phyloP scores from a whole-genome alignment of 2,113 vertebrate species.

The Ursus arctos region DNA sequence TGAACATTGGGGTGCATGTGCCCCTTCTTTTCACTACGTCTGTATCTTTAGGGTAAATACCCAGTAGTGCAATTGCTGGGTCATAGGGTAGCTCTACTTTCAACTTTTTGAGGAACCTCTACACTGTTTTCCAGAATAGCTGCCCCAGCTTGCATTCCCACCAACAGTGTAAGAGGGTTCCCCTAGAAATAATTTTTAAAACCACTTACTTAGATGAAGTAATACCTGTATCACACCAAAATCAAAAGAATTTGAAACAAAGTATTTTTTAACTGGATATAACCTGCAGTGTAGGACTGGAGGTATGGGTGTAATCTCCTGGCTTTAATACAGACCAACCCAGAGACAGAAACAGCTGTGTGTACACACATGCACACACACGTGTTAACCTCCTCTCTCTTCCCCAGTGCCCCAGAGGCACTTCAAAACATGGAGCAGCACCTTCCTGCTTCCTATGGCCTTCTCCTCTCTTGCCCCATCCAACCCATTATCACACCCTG shows the following conservation, averaged over 20 bases:
- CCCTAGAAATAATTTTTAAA: background rate
- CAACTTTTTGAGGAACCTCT: no score
- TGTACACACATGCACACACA: no score
- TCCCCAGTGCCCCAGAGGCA: background rate
- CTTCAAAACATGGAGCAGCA: background rate
- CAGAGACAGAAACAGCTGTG: background rate
- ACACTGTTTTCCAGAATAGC: no score
- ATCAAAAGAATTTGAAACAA: background rate
- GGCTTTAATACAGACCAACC: background rate
- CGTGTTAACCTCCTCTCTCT: no score
- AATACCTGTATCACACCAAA: background rate
- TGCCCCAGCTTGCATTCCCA: no score
- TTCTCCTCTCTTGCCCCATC: background rate
- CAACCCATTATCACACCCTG: background rate
- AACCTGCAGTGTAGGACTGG: background rate
- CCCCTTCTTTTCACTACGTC: no score
- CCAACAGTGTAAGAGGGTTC: background rate
- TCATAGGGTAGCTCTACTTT: no score
- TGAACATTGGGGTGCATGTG: no score
- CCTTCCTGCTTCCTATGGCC: background rate
- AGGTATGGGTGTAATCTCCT: accelerated
- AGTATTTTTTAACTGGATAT: background rate
- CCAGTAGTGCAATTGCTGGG: no score
- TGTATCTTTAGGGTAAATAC: no score
- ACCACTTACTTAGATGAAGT: background rate